Evolutionary conservation across 2,888 invertebrate genomes (phyloP), one percentile per base, ranked within the genome.

Genomic region (Zygaena filipendulae): DNA sequence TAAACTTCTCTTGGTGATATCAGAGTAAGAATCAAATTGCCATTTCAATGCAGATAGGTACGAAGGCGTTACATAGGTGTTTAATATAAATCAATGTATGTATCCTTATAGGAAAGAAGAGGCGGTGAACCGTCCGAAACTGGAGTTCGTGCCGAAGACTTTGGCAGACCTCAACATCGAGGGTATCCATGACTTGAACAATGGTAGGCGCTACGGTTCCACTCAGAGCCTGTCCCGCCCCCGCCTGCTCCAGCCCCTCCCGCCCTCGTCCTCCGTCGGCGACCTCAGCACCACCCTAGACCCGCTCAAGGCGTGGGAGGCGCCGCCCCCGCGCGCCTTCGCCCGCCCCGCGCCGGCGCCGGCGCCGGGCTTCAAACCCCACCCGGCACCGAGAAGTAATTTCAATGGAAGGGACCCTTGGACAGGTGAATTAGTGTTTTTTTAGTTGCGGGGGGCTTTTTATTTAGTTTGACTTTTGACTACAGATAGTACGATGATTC

Each of bases 91-190:
- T n/a, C n/a, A n/a, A n/a, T n/a, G n/a, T n/a, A n/a, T n/a, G n/a
- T n/a, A n/a, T n/a, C n/a, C n/a, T n/a, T n/a, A n/a, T 60, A 92
- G 92, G 82, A 92, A 91, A 77, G 90, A 92, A 52, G 95, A 95
- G 68, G 94, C 95, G 35, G 90, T 89, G 46, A 87, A 83, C 79
- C 89, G 92, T 77, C 95, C 95, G 45, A 92, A 92, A 82, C 59
- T 88, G 72, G 94, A 95, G 75, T 96, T 95, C 71, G 87, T 91
- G 53, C 95, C 95, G 53, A 95, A 95, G 83, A 91, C 93, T 35
- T 82, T 95, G 52, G 85, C 90, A 38, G 95, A 95, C 75, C 85
- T 95, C 42, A 86, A 91, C 74, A 88, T 93, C 71, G 92, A 92
- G 63, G 85, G 84, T 54, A 62, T 86, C 55, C 80, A 85, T 56